Percentiles rank a stretch among this genome's conserved stretches.
These are phyloP conservation scores for Morinoia aosen DNA, from an alignment of 2,888 invertebrate genomes.

Conservation along the genomic window DNA sequence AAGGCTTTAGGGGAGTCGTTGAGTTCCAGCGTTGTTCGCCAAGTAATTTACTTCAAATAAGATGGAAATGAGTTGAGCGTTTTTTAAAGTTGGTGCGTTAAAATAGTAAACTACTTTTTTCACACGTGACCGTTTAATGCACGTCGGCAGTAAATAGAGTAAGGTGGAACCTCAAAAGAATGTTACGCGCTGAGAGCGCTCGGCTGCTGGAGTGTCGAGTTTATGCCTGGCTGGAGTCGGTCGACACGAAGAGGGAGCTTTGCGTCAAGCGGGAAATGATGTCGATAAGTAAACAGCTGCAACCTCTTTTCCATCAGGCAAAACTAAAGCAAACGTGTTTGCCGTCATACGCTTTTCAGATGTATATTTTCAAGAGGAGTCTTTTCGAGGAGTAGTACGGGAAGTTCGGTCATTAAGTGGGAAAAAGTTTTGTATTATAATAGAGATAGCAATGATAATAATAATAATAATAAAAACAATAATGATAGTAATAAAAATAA, in stretches of 20 bases:
- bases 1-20: background rate
- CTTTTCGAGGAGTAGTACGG: background rate
- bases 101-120: background rate
- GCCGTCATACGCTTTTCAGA: background rate
- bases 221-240: background rate
- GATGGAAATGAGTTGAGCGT: background rate
- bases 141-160: background rate
- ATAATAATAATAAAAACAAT: no score
- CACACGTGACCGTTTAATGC: background rate
- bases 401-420: background rate
- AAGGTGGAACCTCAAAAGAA: background rate
- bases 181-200: background rate
- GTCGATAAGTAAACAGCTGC: constrained; percentile 3
- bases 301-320: background rate
- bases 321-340: background rate
- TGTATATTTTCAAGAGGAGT: background rate
- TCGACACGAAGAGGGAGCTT: background rate
- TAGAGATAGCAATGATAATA: no score
- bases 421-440: background rate
- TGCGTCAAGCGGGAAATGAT: background rate
- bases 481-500: no score
- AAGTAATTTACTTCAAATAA: background rate
- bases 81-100: background rate
- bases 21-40: background rate
- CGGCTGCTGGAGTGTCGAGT: background rate